Evolutionary conservation across 2,113 vertebrate species (phyloP), one percentile per base, ranked within the genome.

Genomic region (Micronycteris hirsuta): DNA sequence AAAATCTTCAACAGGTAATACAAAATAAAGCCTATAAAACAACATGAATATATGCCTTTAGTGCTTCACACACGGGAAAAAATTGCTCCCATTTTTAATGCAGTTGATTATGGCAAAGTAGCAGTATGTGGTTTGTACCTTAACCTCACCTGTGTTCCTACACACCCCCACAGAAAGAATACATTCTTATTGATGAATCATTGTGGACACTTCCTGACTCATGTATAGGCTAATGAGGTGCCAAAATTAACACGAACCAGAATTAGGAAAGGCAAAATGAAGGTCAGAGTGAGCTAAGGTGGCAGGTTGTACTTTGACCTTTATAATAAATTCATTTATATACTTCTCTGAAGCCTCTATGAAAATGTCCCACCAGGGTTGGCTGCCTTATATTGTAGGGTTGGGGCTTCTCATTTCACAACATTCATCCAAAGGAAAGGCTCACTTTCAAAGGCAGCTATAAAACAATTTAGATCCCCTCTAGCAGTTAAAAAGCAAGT

Each of bases 141-240:
- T 93, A 81, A 68, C 71, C 71, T 96, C 82, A 83, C 95, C 95
- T 92, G 89, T 95, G 92, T 67, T 63, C 93, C 80, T 77, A 54
- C 54, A 89, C 76, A 52, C 92, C 82, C 78, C 90, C 61, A 22
- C 38, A 49, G 91, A 84, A 81, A 89, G 54, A 71, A 61, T 74
- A 81, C 43, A 20, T 96, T 96, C 78, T 92, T 92, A 36, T 6
- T 41, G 61, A 38, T 95, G 86, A 97, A 22, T 97, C 90, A 94
- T 5, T 77, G 43, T 56, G 78, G 74, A 63, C 82, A 76, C 78
- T 52, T 86, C 94, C 83, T 84, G 43, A 90, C 86, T 95, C 41
- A 0, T 94, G 38, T 70, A 10, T 65, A 81, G 52, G 67, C 71
- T 89, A 52, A 58, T 73, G 28, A 33, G 41, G 80, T 91, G 83